phyloP scores from a whole-genome alignment of 2,797 vertebrate genomes.

The Catostomus latipinnis region DNA sequence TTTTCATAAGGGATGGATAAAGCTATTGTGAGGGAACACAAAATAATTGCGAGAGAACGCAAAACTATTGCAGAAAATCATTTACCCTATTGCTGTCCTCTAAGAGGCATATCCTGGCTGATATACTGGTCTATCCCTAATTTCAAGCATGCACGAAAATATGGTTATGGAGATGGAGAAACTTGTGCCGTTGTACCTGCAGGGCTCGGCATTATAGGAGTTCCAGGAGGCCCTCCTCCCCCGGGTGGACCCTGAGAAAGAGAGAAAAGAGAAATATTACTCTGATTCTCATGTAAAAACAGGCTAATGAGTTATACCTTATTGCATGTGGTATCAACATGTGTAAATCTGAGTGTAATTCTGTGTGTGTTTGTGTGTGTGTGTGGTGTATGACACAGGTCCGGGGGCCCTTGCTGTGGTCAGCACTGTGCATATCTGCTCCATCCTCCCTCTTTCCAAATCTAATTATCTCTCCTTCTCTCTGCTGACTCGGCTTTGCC shows the following conservation, averaged over 20 bases:
- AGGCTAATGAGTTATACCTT: neutral
- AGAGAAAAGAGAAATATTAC: neutral
- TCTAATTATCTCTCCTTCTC: constrained; percentile 44
- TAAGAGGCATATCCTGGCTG: no score
- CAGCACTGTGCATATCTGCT: constrained; percentile 53
- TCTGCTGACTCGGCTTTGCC: constrained; percentile 40
- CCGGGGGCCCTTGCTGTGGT: constrained; percentile 39
- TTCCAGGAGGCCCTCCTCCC: constrained; percentile 95
- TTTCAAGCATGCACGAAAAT: no score
- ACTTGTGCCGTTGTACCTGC: constrained; percentile 81
- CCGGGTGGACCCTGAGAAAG: constrained; percentile 90
- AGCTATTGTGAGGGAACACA: no score
- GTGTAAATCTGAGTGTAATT: constrained; percentile 2
- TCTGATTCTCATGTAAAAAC: neutral
- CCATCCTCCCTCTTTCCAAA: constrained; percentile 42
- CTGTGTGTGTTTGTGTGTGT: constrained; percentile 7
- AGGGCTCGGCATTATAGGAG: constrained; percentile 98
- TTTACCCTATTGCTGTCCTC: no score
- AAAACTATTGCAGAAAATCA: no score
- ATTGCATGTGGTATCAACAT: neutral
- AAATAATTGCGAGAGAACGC: no score
- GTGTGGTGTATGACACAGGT: constrained; percentile 19
- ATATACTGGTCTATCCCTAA: no score
- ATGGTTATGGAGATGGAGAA: no score
- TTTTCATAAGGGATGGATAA: no score